Percentiles rank a stretch among this genome's conserved stretches.
These are phyloP conservation scores for Chauna torquata DNA, from an alignment of 2,113 vertebrate genomes.

Conservation along the genomic window DNA sequence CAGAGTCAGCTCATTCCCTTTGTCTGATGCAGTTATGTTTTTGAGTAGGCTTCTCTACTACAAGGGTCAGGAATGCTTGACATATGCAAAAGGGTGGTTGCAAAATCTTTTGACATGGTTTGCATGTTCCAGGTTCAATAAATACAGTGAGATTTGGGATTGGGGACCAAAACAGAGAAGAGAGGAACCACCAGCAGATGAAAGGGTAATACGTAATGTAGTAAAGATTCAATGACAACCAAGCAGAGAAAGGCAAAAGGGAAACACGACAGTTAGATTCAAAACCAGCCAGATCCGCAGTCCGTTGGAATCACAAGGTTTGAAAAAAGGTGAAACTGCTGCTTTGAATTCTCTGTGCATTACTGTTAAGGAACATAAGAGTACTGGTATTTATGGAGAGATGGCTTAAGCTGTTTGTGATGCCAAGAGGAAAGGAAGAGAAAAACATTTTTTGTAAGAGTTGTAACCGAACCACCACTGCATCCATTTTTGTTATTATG, in stretches of 20 bases:
- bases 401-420: neutral
- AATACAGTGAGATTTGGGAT: neutral
- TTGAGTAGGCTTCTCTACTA: neutral
- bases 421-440: neutral
- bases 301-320: neutral
- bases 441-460: neutral
- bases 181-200: neutral
- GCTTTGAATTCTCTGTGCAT: neutral
- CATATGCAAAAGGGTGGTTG: neutral
- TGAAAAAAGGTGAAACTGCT: neutral
- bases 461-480: neutral
- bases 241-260: neutral
- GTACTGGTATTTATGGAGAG: neutral
- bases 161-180: neutral
- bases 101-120: accelerated
- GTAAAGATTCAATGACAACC: neutral
- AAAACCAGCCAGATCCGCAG: neutral
- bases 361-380: neutral
- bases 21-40: neutral
- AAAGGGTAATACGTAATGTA: accelerated
- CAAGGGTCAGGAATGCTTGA: neutral
- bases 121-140: neutral
- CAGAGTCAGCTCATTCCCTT: neutral
- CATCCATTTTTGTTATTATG: neutral
- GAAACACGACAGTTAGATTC: neutral